These are phyloP conservation scores for Strix aluco DNA, from an alignment of 2,113 vertebrate species.

Conservation along the genomic window DNA sequence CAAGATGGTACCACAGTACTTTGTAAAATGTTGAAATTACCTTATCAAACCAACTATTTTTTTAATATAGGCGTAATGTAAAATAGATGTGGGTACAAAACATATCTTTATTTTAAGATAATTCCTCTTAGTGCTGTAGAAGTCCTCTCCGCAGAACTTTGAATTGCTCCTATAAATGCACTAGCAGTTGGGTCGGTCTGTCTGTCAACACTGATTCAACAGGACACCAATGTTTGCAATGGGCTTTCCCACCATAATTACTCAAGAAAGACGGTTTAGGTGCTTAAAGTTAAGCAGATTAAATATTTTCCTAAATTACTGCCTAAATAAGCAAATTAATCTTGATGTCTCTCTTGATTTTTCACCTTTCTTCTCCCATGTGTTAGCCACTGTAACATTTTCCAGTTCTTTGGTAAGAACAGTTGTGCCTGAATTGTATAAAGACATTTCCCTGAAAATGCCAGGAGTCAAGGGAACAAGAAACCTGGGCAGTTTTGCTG, in stretches of 20 bases:
- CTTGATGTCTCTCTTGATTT: background rate
- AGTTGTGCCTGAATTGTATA: background rate
- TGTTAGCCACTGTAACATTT: background rate
- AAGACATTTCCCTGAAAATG: background rate
- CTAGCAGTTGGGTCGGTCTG: background rate
- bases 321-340: background rate
- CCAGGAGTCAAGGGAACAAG: background rate
- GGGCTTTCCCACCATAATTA: background rate
- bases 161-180: background rate
- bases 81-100: background rate
- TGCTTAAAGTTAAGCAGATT: background rate
- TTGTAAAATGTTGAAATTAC: background rate
- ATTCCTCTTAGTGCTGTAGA: background rate
- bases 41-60: background rate
- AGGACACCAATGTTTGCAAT: accelerated
- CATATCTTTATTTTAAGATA: background rate
- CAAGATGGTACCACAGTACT: conserved; percentile 54
- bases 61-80: background rate
- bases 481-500: background rate
- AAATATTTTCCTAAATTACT: background rate
- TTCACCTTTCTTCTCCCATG: background rate
- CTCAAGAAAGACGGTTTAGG: background rate
- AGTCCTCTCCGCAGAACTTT: background rate
- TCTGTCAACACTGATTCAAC: background rate
- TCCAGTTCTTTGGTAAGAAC: background rate